A percentile compares a stretch with the other conserved stretches of the same genome.
Conservation (phyloP, 1,140 invertebrate genomes). For the Drosophila arizonae region DNA sequence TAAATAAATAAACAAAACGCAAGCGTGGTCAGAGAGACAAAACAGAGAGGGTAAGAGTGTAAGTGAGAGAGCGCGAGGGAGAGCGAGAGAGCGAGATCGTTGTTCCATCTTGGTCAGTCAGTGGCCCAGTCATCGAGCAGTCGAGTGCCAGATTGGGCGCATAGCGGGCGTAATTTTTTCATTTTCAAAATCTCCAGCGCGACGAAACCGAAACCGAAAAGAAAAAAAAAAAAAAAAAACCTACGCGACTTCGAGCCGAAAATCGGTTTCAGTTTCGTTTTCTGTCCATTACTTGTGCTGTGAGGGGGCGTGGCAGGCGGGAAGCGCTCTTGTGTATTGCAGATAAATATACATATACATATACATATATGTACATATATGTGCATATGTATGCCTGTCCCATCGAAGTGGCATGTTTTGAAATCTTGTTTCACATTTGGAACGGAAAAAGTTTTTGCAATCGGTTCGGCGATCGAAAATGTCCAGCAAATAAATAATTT, state of each 20-base stretch:
- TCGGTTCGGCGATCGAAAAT: not conserved
- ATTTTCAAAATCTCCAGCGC: conserved; percentile 25
- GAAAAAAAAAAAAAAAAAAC: not conserved
- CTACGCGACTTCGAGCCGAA: conserved; percentile 14
- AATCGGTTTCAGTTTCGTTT: conserved; percentile 20
- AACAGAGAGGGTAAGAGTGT: not conserved
- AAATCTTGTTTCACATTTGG: conserved; percentile 47
- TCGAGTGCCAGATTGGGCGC: conserved; percentile 70
- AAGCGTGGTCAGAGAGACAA: not conserved
- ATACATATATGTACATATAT: not conserved
- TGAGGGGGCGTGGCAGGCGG: conserved; percentile 10
- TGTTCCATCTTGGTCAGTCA: conserved; percentile 29
- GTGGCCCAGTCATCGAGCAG: conserved; percentile 38
- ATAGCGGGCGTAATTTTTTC: conserved; percentile 57
- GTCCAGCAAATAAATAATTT: conserved; percentile 8
- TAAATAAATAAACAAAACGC: conserved; percentile 36
- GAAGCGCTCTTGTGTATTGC: conserved; percentile 9
- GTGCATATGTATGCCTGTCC: not conserved
- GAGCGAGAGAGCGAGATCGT: conserved; percentile 24
- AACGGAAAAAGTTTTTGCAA: conserved; percentile 14
- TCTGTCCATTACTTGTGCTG: conserved; percentile 1
- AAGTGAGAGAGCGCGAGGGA: not conserved
- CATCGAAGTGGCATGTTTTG: conserved; percentile 50
- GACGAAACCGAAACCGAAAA: conserved; percentile 4
- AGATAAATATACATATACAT: conserved; percentile 18